Percentiles rank a stretch among this genome's conserved stretches.
These are phyloP conservation scores for Recurvirostra avosetta DNA, from an alignment of 2,113 vertebrate genomes.

Conservation along the genomic window DNA sequence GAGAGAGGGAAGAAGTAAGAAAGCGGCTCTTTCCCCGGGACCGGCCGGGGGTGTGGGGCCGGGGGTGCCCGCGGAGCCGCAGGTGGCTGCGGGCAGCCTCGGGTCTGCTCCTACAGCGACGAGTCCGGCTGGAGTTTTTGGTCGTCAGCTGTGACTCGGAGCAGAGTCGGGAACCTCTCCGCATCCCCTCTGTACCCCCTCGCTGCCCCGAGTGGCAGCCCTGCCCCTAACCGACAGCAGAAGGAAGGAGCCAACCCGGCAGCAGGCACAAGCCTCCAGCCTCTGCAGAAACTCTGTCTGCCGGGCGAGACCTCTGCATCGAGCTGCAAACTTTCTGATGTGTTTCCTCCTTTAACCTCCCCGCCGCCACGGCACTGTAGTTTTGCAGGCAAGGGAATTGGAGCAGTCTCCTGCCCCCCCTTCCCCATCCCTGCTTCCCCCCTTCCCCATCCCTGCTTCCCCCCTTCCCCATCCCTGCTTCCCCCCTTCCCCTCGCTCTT, in stretches of 20 bases:
- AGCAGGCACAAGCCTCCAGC: background rate
- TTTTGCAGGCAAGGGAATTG: background rate
- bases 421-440: too few species aligned
- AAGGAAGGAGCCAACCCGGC: background rate
- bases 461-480: background rate
- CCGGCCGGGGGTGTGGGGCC: background rate
- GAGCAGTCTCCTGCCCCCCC: background rate
- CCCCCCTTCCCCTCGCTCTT: background rate
- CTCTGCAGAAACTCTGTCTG: background rate
- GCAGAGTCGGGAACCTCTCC: background rate
- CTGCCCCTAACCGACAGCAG: background rate
- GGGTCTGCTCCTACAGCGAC: rapidly evolving
- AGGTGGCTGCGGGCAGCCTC: slow-evolving; percentile 5
- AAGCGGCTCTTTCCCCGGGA: background rate
- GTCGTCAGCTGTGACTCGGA: background rate
- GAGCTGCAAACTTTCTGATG: background rate
- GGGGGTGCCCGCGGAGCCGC: background rate
- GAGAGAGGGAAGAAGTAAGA: background rate
- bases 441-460: too few species aligned
- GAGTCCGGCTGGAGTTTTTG: background rate
- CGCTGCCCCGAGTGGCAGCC: background rate
- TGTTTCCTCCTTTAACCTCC: background rate
- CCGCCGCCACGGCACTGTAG: background rate
- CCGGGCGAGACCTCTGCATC: background rate
- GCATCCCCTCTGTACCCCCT: background rate